Percentiles rank a stretch among this genome's conserved stretches.
Conservation (phyloP, 2,888 invertebrate species). For the Odontomyia ornata region DNA sequence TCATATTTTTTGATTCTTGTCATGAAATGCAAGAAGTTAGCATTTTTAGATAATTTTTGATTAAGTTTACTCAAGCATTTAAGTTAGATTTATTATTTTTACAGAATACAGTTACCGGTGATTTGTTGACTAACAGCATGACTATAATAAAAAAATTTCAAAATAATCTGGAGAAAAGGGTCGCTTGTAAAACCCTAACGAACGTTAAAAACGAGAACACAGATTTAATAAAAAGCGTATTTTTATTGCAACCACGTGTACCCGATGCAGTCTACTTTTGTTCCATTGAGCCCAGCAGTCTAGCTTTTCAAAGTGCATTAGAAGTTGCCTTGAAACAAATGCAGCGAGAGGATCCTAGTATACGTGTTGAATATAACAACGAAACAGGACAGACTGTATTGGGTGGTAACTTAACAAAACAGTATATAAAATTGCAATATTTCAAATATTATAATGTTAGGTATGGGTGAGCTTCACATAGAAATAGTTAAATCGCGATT, state of each 20-base stretch:
- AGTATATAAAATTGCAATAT: not conserved
- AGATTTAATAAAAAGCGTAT: slow-evolving; percentile 55
- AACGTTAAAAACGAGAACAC: slow-evolving; percentile 58
- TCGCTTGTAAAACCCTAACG: slow-evolving; percentile 51
- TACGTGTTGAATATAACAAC: slow-evolving; percentile 76
- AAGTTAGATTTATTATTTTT: not conserved
- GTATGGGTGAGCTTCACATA: slow-evolving; percentile 98
- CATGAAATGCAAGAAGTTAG: no score
- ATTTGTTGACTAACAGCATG: slow-evolving; percentile 73
- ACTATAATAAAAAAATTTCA: slow-evolving; percentile 70
- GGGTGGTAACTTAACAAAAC: slow-evolving; percentile 66
- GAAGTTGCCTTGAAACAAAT: slow-evolving; percentile 84
- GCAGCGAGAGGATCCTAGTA: slow-evolving; percentile 90
- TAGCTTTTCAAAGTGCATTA: slow-evolving; percentile 76
- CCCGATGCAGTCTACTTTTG: slow-evolving; percentile 98
- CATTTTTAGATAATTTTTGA: no score
- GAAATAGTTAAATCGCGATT: slow-evolving; percentile 93
- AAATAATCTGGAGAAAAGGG: slow-evolving; percentile 59
- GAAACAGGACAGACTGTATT: slow-evolving; percentile 90
- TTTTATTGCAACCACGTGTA: slow-evolving; percentile 70
- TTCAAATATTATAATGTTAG: slow-evolving; percentile 60
- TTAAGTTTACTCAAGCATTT: no score
- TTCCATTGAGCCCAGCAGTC: slow-evolving; percentile 90
- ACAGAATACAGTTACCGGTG: slow-evolving; percentile 77
- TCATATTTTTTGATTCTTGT: not conserved